phyloP scores from a whole-genome alignment of 2,113 vertebrate species.

The Conger conger region DNA sequence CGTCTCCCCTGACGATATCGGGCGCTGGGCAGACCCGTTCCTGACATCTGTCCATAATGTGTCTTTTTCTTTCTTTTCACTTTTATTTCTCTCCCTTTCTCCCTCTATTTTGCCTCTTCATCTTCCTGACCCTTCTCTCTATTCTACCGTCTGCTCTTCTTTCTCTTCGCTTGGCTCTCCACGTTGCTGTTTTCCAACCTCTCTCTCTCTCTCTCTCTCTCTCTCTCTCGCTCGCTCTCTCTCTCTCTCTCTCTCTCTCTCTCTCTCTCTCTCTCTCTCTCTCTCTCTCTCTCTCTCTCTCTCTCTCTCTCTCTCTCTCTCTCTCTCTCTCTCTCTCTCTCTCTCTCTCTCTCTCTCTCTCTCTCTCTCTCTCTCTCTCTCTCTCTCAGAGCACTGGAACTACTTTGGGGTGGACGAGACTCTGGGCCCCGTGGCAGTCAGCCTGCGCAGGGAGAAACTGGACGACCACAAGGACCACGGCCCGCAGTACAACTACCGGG shows the following conservation, averaged over 20 bases:
- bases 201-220: not conserved
- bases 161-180: not conserved
- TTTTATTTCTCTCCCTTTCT: not conserved
- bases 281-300: not conserved
- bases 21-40: too few relatives aligned
- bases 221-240: not conserved
- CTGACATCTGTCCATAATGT: not conserved
- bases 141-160: not conserved
- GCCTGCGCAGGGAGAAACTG: constrained; percentile 88
- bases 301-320: not conserved
- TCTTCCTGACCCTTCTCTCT: not conserved
- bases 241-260: not conserved
- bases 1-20: not conserved
- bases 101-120: not conserved
- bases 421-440: constrained; percentile 90
- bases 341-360: too few relatives aligned
- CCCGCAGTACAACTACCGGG: constrained; percentile 88
- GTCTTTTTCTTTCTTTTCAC: not conserved
- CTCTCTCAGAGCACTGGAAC: constrained; percentile 87
- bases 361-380: not conserved
- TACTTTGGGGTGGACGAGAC: constrained; percentile 93
- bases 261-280: not conserved
- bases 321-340: too few relatives aligned
- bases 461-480: constrained; percentile 93
- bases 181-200: not conserved